phyloP scores from a whole-genome alignment of 2,113 vertebrate species.

The Platichthys flesus region DNA sequence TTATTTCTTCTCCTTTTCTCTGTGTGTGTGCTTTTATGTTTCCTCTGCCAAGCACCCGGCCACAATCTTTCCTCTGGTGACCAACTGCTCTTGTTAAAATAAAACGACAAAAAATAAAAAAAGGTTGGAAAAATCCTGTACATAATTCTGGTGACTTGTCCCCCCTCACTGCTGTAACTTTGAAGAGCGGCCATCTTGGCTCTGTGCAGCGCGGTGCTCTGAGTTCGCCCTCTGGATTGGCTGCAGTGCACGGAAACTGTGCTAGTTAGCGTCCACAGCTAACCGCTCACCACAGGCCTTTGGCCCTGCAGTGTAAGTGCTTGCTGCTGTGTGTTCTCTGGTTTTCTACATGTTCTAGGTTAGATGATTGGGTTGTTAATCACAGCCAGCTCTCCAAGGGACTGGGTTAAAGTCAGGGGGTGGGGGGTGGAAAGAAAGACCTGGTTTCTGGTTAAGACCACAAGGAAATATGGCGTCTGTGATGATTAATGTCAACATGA shows the following conservation, averaged over 20 bases:
- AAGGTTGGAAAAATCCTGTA: slow-evolving; percentile 58
- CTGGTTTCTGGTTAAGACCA: slow-evolving; percentile 39
- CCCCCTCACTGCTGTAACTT: slow-evolving; percentile 8
- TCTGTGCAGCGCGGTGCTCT: slow-evolving; percentile 29
- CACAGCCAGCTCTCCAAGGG: slow-evolving; percentile 23
- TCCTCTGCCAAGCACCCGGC: slow-evolving; percentile 55
- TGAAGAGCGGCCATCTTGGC: slow-evolving; percentile 56
- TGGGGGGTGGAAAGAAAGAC: slow-evolving; percentile 15
- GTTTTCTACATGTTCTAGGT: slow-evolving; percentile 30
- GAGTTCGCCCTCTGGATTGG: slow-evolving; percentile 37
- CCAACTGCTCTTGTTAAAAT: slow-evolving; percentile 24
- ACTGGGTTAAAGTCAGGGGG: slow-evolving; percentile 1
- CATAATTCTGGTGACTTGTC: slow-evolving; percentile 54
- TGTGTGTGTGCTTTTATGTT: slow-evolving; percentile 46
- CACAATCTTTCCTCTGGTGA: slow-evolving; percentile 57
- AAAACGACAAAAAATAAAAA: background rate
- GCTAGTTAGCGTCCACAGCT: slow-evolving; percentile 36
- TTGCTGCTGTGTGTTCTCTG: slow-evolving; percentile 37
- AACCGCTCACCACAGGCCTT: slow-evolving; percentile 45
- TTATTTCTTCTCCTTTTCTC: slow-evolving; percentile 41
- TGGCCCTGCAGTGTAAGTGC: slow-evolving; percentile 24
- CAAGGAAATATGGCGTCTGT: slow-evolving; percentile 22
- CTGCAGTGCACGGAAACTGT: slow-evolving; percentile 18
- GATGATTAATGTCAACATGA: slow-evolving; percentile 35
- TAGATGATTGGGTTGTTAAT: slow-evolving; percentile 40